phyloP scores from a whole-genome alignment of 2,113 vertebrate species.

The Paraplagusia blochii region DNA sequence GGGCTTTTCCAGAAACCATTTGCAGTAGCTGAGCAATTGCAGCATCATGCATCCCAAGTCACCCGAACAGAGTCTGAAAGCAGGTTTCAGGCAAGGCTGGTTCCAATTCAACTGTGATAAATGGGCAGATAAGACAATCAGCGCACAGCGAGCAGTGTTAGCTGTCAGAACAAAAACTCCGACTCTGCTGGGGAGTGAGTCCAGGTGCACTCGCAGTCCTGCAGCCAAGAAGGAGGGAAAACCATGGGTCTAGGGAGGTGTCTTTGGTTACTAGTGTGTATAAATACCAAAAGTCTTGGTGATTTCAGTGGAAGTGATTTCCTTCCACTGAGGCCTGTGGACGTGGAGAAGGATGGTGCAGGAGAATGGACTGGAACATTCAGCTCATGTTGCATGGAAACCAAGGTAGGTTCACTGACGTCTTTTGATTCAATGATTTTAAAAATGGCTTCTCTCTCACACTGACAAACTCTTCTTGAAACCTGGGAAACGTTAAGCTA shows the following conservation, averaged over 20 bases:
- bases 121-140: constrained; percentile 99
- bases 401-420: not conserved
- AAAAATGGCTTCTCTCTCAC: too few species aligned
- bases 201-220: constrained; percentile 49
- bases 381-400: constrained; percentile 17
- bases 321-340: constrained; percentile 27
- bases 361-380: constrained; percentile 4
- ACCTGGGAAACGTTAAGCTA: too few species aligned
- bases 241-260: constrained; percentile 31
- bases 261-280: constrained; percentile 25
- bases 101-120: constrained; percentile 99
- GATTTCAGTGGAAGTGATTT: not conserved
- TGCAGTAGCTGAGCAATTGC: constrained; percentile 75
- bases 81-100: constrained; percentile 97
- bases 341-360: constrained; percentile 8
- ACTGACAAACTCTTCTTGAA: too few species aligned
- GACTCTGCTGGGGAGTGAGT: constrained; percentile 49
- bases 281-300: constrained; percentile 42
- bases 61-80: constrained; percentile 78
- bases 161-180: constrained; percentile 49
- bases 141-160: constrained; percentile 80
- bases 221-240: constrained; percentile 43
- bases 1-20: constrained; percentile 61
- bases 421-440: too few species aligned
- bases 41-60: constrained; percentile 86